These are phyloP conservation scores for Drosophila virilis DNA, from an alignment of 1,140 invertebrate genomes.

Conservation along the genomic window DNA sequence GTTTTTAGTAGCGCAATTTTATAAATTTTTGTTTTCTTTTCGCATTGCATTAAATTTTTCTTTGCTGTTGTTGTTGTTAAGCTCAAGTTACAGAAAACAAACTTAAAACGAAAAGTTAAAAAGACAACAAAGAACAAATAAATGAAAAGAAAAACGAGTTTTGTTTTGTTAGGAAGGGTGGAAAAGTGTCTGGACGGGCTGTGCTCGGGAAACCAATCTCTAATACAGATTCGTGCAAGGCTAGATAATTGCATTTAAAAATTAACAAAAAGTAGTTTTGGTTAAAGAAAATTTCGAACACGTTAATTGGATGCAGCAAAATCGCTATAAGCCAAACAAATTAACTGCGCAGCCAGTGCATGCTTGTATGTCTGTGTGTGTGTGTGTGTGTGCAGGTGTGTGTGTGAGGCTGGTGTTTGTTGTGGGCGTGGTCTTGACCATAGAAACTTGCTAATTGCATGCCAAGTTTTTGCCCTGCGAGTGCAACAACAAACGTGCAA, in stretches of 20 bases:
- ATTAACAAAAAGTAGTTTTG: constrained; percentile 1
- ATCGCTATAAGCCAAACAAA: constrained; percentile 41
- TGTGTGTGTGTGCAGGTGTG: constrained; percentile 13
- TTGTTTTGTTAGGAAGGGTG: constrained; percentile 25
- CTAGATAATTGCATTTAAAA: background rate
- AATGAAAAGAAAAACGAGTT: constrained; percentile 1
- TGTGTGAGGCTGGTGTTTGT: constrained; percentile 1
- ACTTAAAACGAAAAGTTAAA: constrained; percentile 8
- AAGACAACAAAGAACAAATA: constrained; percentile 3
- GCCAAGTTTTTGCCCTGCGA: constrained; percentile 18
- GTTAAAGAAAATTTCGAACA: background rate
- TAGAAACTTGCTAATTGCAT: constrained; percentile 41
- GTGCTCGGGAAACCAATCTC: constrained; percentile 24
- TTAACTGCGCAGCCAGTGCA: constrained; percentile 55
- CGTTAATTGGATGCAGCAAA: constrained; percentile 22
- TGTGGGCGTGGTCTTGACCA: constrained; percentile 7
- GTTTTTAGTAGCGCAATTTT: constrained; percentile 24
- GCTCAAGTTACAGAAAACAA: constrained; percentile 17
- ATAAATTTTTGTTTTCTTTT: constrained; percentile 10
- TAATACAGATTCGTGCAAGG: background rate
- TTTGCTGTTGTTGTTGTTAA: background rate
- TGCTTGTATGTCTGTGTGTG: constrained; percentile 30
- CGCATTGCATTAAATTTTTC: constrained; percentile 1
- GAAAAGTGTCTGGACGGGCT: constrained; percentile 9
- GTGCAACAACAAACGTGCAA: constrained; percentile 42